These are phyloP conservation scores for Hymenopus coronatus DNA, from an alignment of 2,888 invertebrate genomes.

Conservation along the genomic window DNA sequence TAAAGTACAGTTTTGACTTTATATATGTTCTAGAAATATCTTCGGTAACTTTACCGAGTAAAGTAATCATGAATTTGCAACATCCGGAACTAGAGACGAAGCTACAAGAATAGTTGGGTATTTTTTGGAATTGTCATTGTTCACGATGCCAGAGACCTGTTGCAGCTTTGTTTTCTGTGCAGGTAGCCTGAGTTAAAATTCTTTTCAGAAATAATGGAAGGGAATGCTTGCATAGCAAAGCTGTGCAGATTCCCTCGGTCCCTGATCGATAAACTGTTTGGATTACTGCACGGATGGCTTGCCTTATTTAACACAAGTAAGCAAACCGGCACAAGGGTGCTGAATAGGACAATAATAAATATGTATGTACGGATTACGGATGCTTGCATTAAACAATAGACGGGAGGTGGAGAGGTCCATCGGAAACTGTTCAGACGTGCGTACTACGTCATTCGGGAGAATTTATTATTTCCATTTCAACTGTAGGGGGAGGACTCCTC, in stretches of 20 bases:
- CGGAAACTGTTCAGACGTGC: conserved; percentile 17
- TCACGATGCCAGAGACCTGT: not conserved
- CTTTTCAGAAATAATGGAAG: not conserved
- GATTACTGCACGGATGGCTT: not conserved
- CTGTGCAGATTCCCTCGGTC: not conserved
- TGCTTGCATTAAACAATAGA: conserved; percentile 10
- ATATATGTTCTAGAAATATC: no score
- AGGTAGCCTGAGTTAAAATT: not conserved
- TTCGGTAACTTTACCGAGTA: no score
- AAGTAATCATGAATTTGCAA: no score
- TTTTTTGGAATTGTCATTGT: no score
- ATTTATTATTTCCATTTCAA: conserved; percentile 31
- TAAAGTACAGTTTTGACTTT: no score
- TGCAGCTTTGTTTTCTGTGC: not conserved
- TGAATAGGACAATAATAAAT: conserved; percentile 11
- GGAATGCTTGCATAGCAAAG: not conserved
- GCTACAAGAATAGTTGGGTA: no score
- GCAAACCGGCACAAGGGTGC: not conserved
- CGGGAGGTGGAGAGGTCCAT: not conserved
- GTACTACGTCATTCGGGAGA: conserved; percentile 18
- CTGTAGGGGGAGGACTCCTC: conserved; percentile 3
- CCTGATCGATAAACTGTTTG: not conserved
- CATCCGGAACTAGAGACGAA: no score
- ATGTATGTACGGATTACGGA: conserved; percentile 12
- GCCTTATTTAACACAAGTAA: not conserved